phyloP scores from a whole-genome alignment of 2,113 vertebrate genomes.

The Carassius auratus region DNA sequence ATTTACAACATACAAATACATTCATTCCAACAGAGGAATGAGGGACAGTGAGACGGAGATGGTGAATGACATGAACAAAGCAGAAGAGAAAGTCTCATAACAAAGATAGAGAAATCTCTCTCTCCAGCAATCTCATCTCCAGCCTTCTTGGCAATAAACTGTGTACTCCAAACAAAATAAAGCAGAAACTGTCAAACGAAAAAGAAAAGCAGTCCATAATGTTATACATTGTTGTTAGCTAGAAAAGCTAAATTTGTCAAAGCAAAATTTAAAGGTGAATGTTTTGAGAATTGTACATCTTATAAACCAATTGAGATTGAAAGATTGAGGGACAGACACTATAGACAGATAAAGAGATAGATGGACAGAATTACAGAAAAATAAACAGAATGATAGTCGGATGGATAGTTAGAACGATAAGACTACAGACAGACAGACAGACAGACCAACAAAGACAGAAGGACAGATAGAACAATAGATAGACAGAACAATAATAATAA shows the following conservation, averaged over 20 bases:
- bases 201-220: too few species aligned
- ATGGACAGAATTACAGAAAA: too few species aligned
- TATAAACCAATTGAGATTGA: background rate
- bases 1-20: slow-evolving; percentile 77
- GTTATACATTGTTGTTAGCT: too few species aligned
- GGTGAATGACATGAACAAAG: background rate
- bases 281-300: background rate
- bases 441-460: too few species aligned
- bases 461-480: too few species aligned
- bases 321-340: too few species aligned
- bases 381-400: too few species aligned
- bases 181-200: slow-evolving; percentile 16
- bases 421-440: background rate
- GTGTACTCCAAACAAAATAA: background rate
- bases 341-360: too few species aligned
- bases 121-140: background rate
- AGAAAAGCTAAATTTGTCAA: background rate
- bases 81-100: background rate
- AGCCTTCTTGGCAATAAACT: background rate
- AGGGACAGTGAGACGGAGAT: slow-evolving; percentile 4
- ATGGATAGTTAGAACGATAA: background rate
- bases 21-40: slow-evolving; percentile 62
- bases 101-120: background rate
- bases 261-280: background rate
- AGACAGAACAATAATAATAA: too few species aligned